Conservation (phyloP, 2,113 vertebrate species). For the Bos javanicus region DNA sequence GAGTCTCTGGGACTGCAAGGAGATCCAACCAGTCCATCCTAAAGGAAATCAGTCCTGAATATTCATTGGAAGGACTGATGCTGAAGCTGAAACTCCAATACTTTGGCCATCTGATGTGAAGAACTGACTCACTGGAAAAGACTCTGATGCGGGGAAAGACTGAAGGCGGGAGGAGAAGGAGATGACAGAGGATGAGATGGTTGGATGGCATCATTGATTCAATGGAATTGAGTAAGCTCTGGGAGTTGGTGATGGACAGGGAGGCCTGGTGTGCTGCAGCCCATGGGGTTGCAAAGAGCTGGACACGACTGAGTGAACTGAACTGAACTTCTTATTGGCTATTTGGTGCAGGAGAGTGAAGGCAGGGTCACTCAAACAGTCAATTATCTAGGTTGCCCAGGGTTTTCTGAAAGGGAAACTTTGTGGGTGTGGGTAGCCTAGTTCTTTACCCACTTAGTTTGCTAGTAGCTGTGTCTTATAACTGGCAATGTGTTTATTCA, state of each 20-base stretch:
- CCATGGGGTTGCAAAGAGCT: rapidly evolving
- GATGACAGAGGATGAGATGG: neutral
- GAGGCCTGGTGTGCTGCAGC: neutral
- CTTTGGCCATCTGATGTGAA: neutral
- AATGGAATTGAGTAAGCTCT: rapidly evolving
- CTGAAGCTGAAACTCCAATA: neutral
- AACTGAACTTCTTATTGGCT: neutral
- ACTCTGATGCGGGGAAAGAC: neutral
- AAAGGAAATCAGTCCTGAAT: neutral
- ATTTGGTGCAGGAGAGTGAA: neutral
- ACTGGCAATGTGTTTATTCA: neutral
- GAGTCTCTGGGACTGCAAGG: neutral
- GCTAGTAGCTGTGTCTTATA: neutral
- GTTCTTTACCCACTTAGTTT: neutral
- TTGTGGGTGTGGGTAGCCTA: neutral
- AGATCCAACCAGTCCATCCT: neutral
- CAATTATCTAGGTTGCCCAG: neutral
- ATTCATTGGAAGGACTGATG: neutral
- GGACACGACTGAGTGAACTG: neutral
- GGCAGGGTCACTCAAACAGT: neutral
- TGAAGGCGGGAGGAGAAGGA: neutral
- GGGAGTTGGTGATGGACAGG: neutral
- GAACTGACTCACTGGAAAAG: neutral
- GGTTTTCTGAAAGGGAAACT: neutral
- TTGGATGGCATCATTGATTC: rapidly evolving